A percentile compares a stretch with the other conserved stretches of the same genome.
These are phyloP conservation scores for Abrostola tripartita DNA, from an alignment of 2,888 invertebrate genomes.

Conservation along the genomic window DNA sequence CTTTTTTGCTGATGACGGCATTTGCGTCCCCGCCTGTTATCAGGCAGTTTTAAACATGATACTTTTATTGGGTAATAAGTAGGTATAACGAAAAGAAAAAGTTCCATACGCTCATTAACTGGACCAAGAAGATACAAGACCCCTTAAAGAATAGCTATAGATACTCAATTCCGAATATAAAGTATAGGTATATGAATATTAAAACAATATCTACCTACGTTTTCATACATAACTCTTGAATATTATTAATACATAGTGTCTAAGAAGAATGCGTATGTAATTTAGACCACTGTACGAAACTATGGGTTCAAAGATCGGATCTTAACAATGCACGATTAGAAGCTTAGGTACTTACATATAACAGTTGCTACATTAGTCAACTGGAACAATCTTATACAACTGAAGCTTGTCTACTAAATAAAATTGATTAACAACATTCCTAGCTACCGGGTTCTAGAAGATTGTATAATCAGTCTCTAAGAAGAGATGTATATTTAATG, in stretches of 20 bases:
- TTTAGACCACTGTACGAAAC: not conserved
- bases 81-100: no score
- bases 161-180: no score
- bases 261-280: not conserved
- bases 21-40: no score
- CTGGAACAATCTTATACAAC: not conserved
- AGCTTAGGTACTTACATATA: constrained; percentile 1
- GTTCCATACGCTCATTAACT: no score
- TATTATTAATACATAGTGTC: not conserved
- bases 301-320: not conserved
- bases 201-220: no score
- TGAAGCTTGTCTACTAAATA: not conserved
- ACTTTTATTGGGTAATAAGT: no score
- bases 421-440: not conserved
- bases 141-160: no score
- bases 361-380: not conserved
- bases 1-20: no score
- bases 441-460: constrained; percentile 21
- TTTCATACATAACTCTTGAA: no score
- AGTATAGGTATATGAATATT: no score
- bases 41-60: no score
- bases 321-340: not conserved
- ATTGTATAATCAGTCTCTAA: constrained; percentile 33
- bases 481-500: constrained; percentile 48
- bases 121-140: no score